Percentiles rank a stretch among this genome's conserved stretches.
These are phyloP conservation scores for Lates calcarifer DNA, from an alignment of 2,113 vertebrate genomes.

Conservation along the genomic window DNA sequence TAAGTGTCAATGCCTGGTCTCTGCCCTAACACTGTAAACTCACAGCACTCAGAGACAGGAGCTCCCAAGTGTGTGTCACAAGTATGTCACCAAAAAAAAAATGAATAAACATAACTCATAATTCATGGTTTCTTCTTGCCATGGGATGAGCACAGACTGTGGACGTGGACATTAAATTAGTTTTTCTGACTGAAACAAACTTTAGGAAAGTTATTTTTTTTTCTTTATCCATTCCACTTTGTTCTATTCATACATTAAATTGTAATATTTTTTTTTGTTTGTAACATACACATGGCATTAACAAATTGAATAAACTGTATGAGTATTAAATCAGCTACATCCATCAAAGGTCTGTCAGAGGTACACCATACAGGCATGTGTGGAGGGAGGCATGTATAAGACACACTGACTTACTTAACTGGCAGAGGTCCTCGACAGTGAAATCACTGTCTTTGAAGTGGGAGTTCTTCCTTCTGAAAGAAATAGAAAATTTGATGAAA, in stretches of 20 bases:
- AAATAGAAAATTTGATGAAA: slow-evolving; percentile 10
- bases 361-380: not conserved
- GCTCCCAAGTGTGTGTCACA: not conserved
- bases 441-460: slow-evolving; percentile 89
- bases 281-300: not conserved
- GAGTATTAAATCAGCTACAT: not conserved
- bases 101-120: no score
- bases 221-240: not conserved
- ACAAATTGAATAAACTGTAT: not conserved
- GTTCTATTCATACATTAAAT: not conserved
- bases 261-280: no score
- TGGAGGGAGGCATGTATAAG: not conserved
- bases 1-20: slow-evolving; percentile 16
- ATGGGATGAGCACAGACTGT: no score
- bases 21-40: not conserved
- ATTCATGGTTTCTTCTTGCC: no score
- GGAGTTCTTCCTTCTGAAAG: slow-evolving; percentile 92
- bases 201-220: no score
- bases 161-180: no score
- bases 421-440: slow-evolving; percentile 94
- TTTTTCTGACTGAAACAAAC: no score
- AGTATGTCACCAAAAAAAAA: not conserved
- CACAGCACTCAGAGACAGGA: not conserved
- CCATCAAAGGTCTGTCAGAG: not conserved
- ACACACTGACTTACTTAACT: slow-evolving; percentile 89